Evolutionary conservation across 2,888 invertebrate species (phyloP).

Genomic region (Yponomeuta plumbellus): DNA sequence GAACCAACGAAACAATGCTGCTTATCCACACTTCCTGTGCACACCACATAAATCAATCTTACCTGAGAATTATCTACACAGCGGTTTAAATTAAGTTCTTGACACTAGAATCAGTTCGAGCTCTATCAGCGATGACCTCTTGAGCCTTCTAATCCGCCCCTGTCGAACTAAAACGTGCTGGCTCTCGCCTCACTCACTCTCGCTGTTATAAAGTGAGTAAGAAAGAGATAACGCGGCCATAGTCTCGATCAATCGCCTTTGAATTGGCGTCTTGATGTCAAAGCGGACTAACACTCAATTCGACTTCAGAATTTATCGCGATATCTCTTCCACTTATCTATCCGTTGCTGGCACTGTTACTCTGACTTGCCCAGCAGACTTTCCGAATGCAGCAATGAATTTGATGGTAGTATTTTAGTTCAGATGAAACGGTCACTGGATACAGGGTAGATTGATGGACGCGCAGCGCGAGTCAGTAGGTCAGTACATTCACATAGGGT

Average conservation of each 20-base stretch:
- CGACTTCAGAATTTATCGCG: background rate
- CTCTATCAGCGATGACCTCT: background rate
- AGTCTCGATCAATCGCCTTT: background rate
- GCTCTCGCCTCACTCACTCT: background rate
- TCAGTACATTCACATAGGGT: constrained; percentile 10
- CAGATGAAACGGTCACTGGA: background rate
- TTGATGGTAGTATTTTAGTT: background rate
- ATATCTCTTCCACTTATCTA: background rate
- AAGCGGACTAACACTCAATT: background rate
- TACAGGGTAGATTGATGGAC: constrained; percentile 13
- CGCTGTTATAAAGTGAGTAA: background rate
- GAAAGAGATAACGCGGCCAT: background rate
- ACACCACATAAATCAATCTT: background rate
- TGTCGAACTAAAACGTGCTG: background rate
- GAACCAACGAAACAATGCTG: too few relatives aligned
- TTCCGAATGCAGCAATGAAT: background rate
- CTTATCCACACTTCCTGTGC: background rate
- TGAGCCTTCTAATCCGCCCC: background rate
- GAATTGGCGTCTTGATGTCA: background rate
- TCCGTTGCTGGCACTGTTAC: background rate
- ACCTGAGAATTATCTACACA: background rate
- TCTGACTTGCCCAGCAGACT: background rate
- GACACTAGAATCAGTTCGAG: background rate
- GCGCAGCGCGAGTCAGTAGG: constrained; percentile 5
- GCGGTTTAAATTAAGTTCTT: background rate